A percentile compares a stretch with the other conserved stretches of the same genome.
Evolutionary conservation across 2,113 vertebrate species (phyloP).

Genomic region (Nerophis ophidion): DNA sequence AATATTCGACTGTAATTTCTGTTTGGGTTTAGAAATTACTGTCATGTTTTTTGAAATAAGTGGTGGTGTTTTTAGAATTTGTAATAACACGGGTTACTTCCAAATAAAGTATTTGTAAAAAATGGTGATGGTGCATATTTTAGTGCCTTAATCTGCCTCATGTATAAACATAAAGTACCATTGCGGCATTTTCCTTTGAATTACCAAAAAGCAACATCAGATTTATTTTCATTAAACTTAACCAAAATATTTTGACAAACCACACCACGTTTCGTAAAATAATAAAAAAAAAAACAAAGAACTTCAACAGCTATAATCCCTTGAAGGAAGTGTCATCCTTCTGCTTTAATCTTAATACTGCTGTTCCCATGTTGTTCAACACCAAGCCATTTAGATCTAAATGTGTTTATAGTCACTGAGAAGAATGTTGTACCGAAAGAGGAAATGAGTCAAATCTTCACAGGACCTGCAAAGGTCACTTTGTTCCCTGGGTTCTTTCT

Average conservation of each 20-base stretch:
- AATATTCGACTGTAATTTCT: neutral
- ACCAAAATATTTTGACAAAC: neutral
- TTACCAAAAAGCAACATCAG: neutral
- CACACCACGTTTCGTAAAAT: neutral
- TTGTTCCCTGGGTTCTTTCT: conserved; percentile 26
- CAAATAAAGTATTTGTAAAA: too few relatives aligned
- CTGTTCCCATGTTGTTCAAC: neutral
- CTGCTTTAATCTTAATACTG: neutral
- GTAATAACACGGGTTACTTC: too few relatives aligned
- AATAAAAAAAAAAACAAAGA: too few relatives aligned
- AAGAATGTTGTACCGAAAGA: conserved; percentile 30
- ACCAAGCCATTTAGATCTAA: neutral
- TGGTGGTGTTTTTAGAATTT: neutral
- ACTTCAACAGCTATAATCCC: neutral
- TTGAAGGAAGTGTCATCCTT: neutral
- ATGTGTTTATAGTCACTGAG: conserved; percentile 5
- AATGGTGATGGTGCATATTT: too few relatives aligned
- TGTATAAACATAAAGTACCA: too few relatives aligned
- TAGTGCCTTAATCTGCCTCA: too few relatives aligned
- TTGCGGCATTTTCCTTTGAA: too few relatives aligned
- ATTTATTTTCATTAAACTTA: neutral
- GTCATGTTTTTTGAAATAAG: neutral
- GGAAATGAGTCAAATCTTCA: conserved; percentile 42
- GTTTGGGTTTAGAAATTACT: neutral
- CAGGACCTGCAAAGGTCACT: conserved; percentile 43